Evolutionary conservation across 2,888 invertebrate species (phyloP), one percentile per base, ranked within the genome.

Genomic region (Amphimallon solstitiale): DNA sequence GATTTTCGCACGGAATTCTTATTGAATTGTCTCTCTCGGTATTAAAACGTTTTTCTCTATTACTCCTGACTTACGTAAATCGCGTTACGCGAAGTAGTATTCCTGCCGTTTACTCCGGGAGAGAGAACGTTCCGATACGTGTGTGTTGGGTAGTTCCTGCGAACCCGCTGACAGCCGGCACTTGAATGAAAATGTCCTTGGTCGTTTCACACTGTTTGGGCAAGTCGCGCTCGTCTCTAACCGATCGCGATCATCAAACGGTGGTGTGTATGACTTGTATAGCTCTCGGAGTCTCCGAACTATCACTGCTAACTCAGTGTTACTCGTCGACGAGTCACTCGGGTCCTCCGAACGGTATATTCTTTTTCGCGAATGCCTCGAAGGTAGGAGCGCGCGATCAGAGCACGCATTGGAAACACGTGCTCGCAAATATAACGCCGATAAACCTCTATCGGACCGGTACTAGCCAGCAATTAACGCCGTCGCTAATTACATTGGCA

Each of bases 121-220:
- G 29, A 5, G 51, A 10, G 15, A 10, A 4, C 10, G 34, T 9
- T 34, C 35, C 51, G 51, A 12, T 35, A 37, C n/a, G 17, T 52
- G 49, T 12, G 15, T 14, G 23, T n/a, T 37, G 52, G 14, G 17
- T 52, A 3, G 21, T 40, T 56, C 56, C 56, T 56, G 56, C 56
- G 37, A 40, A 56, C 56, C 56, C 56, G 56, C n/a, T 56, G 56
- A 40, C 56, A 40, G 56, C 56, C 40, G 40, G 56, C 21, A 56
- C 40, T 56, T 56, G 56, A 56, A 56, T 56, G 56, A 56, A 52
- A 56, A 56, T 40, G 56, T 56, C 56, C 56, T 56, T 56, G 56
- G 56, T 40, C 56, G 56, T 40, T n/a, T n/a, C n/a, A n/a, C 40
- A 17, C n/a, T 40, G 40, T 23, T 23, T 38, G 23, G 56, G 40